These are phyloP conservation scores for Erebia ligea DNA, from an alignment of 2,888 invertebrate species.

Conservation along the genomic window DNA sequence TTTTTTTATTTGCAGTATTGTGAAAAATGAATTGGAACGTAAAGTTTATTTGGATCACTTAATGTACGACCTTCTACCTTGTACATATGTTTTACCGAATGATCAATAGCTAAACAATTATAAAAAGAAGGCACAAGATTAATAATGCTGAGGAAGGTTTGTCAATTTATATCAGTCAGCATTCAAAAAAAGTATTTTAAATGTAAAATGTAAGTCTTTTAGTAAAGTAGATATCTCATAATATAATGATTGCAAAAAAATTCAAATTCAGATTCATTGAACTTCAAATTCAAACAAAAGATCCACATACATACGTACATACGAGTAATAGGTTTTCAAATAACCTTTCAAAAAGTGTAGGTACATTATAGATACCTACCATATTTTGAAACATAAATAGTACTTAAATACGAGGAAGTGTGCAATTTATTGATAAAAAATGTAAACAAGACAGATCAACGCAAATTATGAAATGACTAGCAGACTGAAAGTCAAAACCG, in stretches of 20 bases:
- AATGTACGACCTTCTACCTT: too few species aligned
- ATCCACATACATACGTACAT: too few species aligned
- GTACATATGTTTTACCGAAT: too few species aligned
- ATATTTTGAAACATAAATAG: too few species aligned
- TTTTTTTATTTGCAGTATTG: background rate
- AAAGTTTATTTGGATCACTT: background rate
- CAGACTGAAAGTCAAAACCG: slow-evolving; percentile 47
- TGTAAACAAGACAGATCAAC: slow-evolving; percentile 34
- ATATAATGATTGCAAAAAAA: background rate
- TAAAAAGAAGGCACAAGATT: too few species aligned
- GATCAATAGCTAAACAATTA: too few species aligned
- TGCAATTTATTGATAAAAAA: background rate
- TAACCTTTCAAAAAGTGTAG: too few species aligned
- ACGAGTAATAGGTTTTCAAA: too few species aligned
- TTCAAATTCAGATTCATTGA: background rate
- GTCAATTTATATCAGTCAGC: background rate
- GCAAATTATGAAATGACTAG: slow-evolving; percentile 42
- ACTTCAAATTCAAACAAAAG: too few species aligned
- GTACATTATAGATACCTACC: too few species aligned
- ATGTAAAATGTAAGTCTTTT: too few species aligned
- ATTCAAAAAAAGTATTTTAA: background rate
- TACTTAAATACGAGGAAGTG: background rate
- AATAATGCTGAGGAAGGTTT: too few species aligned
- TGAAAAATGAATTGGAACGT: background rate
- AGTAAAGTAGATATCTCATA: background rate